Base-by-base conservation (phyloP, 2,797 vertebrate genomes). In the Tangara arthus region DNA sequence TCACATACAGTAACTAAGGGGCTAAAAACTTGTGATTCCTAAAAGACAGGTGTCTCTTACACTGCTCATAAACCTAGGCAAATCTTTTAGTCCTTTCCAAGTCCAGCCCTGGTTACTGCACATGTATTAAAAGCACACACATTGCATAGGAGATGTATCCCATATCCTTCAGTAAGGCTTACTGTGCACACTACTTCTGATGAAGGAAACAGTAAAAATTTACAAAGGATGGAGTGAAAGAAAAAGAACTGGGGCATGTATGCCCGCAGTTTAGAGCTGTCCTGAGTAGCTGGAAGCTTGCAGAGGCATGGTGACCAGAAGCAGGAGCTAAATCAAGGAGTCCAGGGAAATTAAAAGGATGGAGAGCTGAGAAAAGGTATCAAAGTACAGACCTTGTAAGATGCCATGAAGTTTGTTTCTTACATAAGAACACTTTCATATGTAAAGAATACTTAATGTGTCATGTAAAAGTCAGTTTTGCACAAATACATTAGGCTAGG, bases 331-430 rank as follows among this genome's bases (percentile, higher is more conserved):
- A 47, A 23, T 56, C 39, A 69, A 50, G 59, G 59, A 61, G 14
- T 50, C 55, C 24, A 30, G 13, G 34, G 37, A 73, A 72, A 79
- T 23, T 3, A 50, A 77, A 39, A 72, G 15, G 63, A 63, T 24
- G 10, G 30, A 64, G 3, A 76, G 55, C 50, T 82, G 47, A 70
- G 32, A 52, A 91, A 79, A 91, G 68, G 24, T 49, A 70, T 50
- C 8, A 0, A 69, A 32, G 49, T 11, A 61, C 0, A 24, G 35
- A 41, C 37, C 32, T 69, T 14, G 11, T 15, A 44, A 69, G 0
- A 3, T 42, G 41, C 41, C 41, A 46, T 7, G 16, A 65, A 46
- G 39, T 79, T 93, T 41, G 35, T 13, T 44, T 72, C 52, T 79
- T 60, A 49, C 6, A 6, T 23, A 59, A 55, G 28, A 65, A 56